Base-by-base conservation (phyloP, 1,140 invertebrate species). In the Meloidogyne chitwoodi region DNA sequence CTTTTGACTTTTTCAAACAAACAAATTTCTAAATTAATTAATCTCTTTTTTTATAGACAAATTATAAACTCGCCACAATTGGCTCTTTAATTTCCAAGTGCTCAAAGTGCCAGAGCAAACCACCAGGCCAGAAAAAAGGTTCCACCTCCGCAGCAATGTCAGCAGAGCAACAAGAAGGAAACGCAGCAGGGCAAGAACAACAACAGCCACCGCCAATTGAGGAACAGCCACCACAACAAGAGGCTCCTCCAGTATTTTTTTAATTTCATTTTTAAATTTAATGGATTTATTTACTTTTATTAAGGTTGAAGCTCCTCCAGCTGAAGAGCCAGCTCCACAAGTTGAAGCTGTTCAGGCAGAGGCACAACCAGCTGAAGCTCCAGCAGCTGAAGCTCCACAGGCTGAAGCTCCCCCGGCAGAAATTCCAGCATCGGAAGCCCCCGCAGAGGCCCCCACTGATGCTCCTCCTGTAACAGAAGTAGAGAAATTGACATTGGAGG, bases 101-200 rank as follows among this genome's bases (percentile, higher is more conserved):
- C 48, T 56, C 48, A 19, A 56, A 56, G 48, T 56, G 48, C 48
- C 48, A 56, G 48, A 56, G 48, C 48, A 56, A 56, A 56, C 19
- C 48, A 56, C 48, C 48, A 56, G 48, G 48, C 48, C 48, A 56
- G 48, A 56, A 56, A 56, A 56, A 56, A 56, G 48, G 12, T 56
- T 56, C 48, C 19, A n/a, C 48, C 48, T 56, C 48, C 16, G 70
- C 70, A 61, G 22, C 24, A 73, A 73, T 73, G 70, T 73, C 70
- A 41, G 70, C 70, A 34, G 70, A 73, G 26, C 16, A 67, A n/a
- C 22, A 62, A 26, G 19, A 67, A 67, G 65, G 65, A n/a, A 67
- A 67, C n/a, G 14, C 65, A 19, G 19, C 38, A 34, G 22, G 65
- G 16, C 69, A 71, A 62, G 69, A 73, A 34, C 48, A 70, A 70